phyloP scores from a whole-genome alignment of 1,140 invertebrate species.

The Pygmarrhopalites habei region DNA sequence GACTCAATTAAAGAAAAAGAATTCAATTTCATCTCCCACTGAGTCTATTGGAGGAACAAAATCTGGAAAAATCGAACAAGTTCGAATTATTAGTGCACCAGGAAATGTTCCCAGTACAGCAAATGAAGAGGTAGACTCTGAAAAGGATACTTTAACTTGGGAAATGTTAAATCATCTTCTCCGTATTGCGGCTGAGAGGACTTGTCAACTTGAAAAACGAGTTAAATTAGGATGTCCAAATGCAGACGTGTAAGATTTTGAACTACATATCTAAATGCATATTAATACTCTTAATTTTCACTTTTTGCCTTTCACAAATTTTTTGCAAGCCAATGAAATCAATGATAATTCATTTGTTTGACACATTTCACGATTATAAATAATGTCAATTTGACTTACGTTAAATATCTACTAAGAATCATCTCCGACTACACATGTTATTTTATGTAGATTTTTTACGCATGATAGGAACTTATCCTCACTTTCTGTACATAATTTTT shows the following conservation, averaged over 20 bases:
- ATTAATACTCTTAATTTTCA: no score
- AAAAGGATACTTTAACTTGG: background rate
- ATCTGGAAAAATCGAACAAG: background rate
- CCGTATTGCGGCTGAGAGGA: background rate
- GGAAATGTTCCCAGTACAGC: background rate
- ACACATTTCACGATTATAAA: no score
- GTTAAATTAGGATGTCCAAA: background rate
- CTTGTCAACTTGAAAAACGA: background rate
- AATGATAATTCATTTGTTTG: no score
- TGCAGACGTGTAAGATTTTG: background rate
- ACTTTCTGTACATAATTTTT: no score
- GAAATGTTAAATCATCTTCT: background rate
- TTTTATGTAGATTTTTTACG: no score
- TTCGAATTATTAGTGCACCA: background rate
- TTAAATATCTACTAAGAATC: no score
- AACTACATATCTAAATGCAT: no score
- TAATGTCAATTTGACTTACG: no score
- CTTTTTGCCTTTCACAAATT: no score
- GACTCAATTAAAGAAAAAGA: background rate
- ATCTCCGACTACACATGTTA: no score
- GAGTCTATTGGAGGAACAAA: background rate
- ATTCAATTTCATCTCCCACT: background rate
- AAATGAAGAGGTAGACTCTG: background rate
- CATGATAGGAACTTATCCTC: no score
- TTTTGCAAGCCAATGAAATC: no score